Percentiles rank a stretch among this genome's conserved stretches.
Evolutionary conservation across 2,113 vertebrate genomes (phyloP).

Genomic region (Pteropus alecto): DNA sequence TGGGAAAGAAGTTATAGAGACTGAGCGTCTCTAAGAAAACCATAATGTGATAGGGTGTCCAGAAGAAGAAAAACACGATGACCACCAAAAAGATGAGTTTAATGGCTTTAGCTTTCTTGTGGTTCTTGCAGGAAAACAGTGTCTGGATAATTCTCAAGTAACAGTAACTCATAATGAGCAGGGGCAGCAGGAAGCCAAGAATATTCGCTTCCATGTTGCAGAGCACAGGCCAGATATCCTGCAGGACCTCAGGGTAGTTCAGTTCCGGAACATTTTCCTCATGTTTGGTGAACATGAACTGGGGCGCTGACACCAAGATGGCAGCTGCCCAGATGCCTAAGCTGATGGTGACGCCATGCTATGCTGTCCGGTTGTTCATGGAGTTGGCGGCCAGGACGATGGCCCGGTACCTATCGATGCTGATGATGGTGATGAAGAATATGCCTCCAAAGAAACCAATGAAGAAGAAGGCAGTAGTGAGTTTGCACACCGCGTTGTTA

Average conservation of each 20-base stretch:
- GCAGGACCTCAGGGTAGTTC: constrained; percentile 73
- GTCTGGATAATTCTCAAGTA: constrained; percentile 89
- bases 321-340: constrained; percentile 83
- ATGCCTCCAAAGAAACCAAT: constrained; percentile 90
- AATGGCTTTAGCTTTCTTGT: constrained; percentile 87
- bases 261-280: neutral
- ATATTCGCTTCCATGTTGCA: constrained; percentile 85
- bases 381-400: constrained; percentile 90
- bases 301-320: constrained; percentile 87
- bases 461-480: constrained; percentile 85
- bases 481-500: constrained; percentile 84
- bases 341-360: constrained; percentile 82
- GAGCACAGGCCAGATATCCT: constrained; percentile 84
- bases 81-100: constrained; percentile 90
- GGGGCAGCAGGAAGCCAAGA: constrained; percentile 86
- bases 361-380: constrained; percentile 82
- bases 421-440: constrained; percentile 93
- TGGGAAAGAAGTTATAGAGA: constrained; percentile 69
- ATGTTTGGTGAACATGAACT: constrained; percentile 82
- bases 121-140: constrained; percentile 87
- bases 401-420: constrained; percentile 91
- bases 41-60: constrained; percentile 91
- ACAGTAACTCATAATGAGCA: constrained; percentile 89
- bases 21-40: constrained; percentile 89
- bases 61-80: constrained; percentile 88